phyloP scores from a whole-genome alignment of 2,113 vertebrate species.

The Poicephalus gulielmi region DNA sequence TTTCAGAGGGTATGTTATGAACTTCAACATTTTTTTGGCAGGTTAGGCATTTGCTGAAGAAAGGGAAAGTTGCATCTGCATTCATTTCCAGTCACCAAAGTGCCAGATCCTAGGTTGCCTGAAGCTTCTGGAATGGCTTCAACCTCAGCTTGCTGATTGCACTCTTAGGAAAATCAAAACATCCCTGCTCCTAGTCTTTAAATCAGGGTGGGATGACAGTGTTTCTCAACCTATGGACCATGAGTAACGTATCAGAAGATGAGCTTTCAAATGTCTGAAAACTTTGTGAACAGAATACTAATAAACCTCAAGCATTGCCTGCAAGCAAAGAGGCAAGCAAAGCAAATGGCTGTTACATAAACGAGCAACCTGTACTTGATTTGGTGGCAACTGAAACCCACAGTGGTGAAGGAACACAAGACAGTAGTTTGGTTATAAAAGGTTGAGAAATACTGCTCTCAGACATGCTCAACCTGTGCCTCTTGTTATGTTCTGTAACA shows the following conservation, averaged over 20 bases:
- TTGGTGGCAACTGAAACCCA: not conserved
- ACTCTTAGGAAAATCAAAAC: not conserved
- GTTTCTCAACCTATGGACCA: not conserved
- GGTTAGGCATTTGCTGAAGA: slow-evolving; percentile 63
- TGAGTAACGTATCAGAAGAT: not conserved
- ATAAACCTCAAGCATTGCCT: not conserved
- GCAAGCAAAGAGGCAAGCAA: not conserved
- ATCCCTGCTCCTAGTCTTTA: not conserved
- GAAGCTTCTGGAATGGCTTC: not conserved
- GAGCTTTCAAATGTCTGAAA: not conserved
- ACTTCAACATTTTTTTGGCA: not conserved
- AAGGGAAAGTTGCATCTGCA: not conserved
- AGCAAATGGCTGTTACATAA: not conserved
- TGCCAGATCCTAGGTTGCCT: not conserved
- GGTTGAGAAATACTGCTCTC: not conserved
- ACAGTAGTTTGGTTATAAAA: not conserved
- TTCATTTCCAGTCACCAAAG: not conserved
- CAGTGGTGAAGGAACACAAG: not conserved
- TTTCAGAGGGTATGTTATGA: fast-evolving
- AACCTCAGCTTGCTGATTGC: not conserved
- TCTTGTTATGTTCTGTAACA: not conserved
- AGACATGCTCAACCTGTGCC: not conserved
- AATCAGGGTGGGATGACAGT: not conserved
- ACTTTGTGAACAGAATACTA: not conserved
- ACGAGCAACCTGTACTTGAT: not conserved